Evolutionary conservation across 2,113 vertebrate genomes (phyloP), one percentile per base, ranked within the genome.

Genomic region (Pachycephala philippinensis): DNA sequence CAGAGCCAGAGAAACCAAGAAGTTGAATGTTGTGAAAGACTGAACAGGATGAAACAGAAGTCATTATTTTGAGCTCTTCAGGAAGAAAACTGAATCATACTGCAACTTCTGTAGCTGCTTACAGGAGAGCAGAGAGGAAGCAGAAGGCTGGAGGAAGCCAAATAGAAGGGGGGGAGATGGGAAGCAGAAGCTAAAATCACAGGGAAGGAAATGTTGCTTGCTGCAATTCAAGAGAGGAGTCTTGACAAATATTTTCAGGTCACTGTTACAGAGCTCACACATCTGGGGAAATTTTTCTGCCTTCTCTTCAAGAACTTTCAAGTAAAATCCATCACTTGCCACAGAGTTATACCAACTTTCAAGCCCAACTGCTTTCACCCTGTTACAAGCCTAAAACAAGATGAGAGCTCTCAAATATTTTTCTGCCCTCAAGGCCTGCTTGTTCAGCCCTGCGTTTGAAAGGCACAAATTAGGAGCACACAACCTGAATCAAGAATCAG

Each of bases 41-140:
- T 44, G 23, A 70, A 54, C 45, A 92, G 79, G 64, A 74, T 84
- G 84, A 65, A 70, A 1, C 66, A 93, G 31, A 88, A 89, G 33
- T 68, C 21, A 30, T 82, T 94, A 91, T 88, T 96, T 65, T 84
- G 66, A 90, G 90, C 71, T 70, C 66, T 70, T 86, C 82, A 94
- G 78, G 84, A 95, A 89, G 75, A 96, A 69, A 90, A 91, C 18
- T 63, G 77, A 93, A 95, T 94, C 91, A 82, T 85, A 33, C 10
- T 63, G 68, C 68, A 88, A 83, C 78, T 96, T 90, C 66, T 95
- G 70, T 19, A 70, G 81, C 56, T 44, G 82, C 66, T 85, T 16
- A 77, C 65, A 74, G 45, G 42, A 50, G 45, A 77, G 71, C 28
- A 76, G 82, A 95, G 93, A 93, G 91, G 94, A 92, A 94, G 90